Evolutionary conservation across 2,797 vertebrate species (phyloP), one percentile per base, ranked within the genome.

Genomic region (Halcyon chelicuti): DNA sequence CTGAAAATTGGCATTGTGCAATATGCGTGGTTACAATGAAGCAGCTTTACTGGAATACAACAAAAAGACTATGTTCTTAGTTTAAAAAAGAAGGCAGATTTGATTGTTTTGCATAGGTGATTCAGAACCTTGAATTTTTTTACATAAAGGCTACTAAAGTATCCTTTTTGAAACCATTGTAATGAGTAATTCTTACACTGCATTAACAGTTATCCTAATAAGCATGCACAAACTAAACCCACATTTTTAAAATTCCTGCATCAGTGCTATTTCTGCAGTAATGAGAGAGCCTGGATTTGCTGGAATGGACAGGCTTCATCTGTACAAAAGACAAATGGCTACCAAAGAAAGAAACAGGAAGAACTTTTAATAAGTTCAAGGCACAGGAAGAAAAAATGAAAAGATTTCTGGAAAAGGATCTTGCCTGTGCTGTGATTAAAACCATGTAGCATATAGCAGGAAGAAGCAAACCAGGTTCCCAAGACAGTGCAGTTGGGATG

Each of bases 1-100:
- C 84, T 94, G 89, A 92, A 92, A 88, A 89, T 3, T 35, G 90
- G 87, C 89, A 51, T 95, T 96, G 83, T 95, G 80, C 66, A 46
- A 22, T 63, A 23, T 72, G 77, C 7, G 19, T 23, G 5, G 58
- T 73, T 94, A 93, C 88, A 94, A 55, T 93, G 88, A 90, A 86
- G 78, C 81, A 83, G 93, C 93, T 97, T 97, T 97, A 93, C 94
- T 92, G 96, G 96, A 97, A 96, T 94, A 95, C 42, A 95, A 93
- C 95, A 95, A 90, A 93, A 95, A 52, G 67, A 35, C 88, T 52
- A n/a, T 86, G 60, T 93, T 86, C 63, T 78, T 94, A 70, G 89
- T 55, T 71, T 37, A 15, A 47, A 86, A 74, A 61, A 46, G 3
- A 7, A 70, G n/a, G 52, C 37, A 31, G 66, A 88, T 91, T 90